Base-by-base conservation (phyloP, 2,113 vertebrate genomes). In the Pseudorasbora parva region DNA sequence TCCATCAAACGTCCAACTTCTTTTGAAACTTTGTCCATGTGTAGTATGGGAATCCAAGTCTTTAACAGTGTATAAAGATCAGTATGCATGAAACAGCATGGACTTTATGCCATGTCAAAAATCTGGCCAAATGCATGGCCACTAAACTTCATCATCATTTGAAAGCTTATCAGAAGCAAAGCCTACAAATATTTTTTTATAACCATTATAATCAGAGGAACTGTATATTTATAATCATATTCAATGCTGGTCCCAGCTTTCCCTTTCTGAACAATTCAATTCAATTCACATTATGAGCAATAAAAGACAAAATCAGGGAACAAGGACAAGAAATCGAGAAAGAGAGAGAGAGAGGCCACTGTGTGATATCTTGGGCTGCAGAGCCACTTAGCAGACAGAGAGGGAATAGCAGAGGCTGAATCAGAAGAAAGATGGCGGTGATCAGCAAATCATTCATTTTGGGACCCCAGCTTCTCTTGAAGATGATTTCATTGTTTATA, bases 351-450 rank as follows among this genome's bases (percentile, higher is more conserved):
- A 43, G 59, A 68, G 47, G 2, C 51, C 12, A 41, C 54, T 14
- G 71, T 81, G 87, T 87, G 88, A 93, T 94, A 94, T 93, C 85
- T 91, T 91, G 90, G 92, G 90, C 91, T 91, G 91, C 92, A 94
- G 93, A 94, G 94, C 92, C 94, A 89, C 94, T 93, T 91, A 94
- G 92, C 94, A 94, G 94, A 91, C 90, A 86, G 27, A 86, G 45
- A 73, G 71, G 93, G 94, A 93, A 94, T 88, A 92, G 92, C 93
- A 95, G 90, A 89, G 85, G 87, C 15, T 47, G 87, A 88, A 87
- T 86, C 12, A 12, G 33, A 89, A 87, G 21, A 64, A 71, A 64
- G 49, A 74, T 15, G 43, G 8, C 14, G 43, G 25, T 47, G 37
- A 64, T 76, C 17, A 43, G 10, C 21, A 45, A 43, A 23, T 19